A percentile compares a stretch with the other conserved stretches of the same genome.
Conservation (phyloP, 2,113 vertebrate species). For the Dicentrarchus labrax region DNA sequence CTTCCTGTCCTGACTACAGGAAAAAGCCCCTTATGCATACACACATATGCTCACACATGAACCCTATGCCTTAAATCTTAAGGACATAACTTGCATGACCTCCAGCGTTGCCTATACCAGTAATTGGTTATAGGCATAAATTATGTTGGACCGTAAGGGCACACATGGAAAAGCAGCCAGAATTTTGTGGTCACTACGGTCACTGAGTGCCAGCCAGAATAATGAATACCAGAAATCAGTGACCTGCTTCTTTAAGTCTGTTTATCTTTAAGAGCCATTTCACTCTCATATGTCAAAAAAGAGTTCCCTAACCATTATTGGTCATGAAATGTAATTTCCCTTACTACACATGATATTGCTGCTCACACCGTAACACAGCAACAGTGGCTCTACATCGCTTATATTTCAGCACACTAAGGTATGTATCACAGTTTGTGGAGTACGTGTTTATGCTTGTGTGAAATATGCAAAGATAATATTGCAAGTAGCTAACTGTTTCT, state of each 20-base stretch:
- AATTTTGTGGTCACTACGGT: slow-evolving; percentile 2
- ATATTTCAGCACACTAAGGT: neutral
- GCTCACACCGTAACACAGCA: neutral
- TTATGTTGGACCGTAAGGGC: slow-evolving; percentile 34
- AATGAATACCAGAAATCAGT: neutral
- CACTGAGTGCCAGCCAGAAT: slow-evolving; percentile 3
- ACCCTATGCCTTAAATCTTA: neutral
- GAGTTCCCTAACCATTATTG: neutral
- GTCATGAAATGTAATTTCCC: neutral
- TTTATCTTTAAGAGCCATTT: neutral
- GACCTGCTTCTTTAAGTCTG: neutral
- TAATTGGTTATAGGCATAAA: slow-evolving; percentile 19
- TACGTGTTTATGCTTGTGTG: neutral
- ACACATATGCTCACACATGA: neutral
- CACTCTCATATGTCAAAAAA: neutral
- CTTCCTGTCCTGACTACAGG: slow-evolving; percentile 68
- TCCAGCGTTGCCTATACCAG: slow-evolving; percentile 7
- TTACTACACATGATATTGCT: neutral
- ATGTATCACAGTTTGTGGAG: neutral
- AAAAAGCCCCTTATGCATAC: slow-evolving; percentile 38
- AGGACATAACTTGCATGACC: slow-evolving; percentile 21
- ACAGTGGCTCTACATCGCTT: neutral
- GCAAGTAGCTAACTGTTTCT: neutral
- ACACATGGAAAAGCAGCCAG: slow-evolving; percentile 13
- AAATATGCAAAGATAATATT: neutral